phyloP scores from a whole-genome alignment of 2,888 invertebrate genomes.

The Mamestra brassicae region DNA sequence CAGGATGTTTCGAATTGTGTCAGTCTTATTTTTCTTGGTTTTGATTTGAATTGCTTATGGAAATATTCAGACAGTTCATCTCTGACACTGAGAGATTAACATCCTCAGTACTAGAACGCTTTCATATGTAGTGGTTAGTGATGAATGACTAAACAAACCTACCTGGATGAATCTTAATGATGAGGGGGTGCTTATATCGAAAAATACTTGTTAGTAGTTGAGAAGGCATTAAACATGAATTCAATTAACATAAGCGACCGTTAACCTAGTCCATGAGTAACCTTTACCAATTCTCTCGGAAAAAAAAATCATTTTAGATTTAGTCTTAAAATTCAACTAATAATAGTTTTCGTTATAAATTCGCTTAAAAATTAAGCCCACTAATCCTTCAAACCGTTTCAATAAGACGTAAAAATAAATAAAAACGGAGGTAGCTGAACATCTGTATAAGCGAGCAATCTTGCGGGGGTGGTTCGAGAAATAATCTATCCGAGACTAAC shows the following conservation, averaged over 20 bases:
- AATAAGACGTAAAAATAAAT: slow-evolving; percentile 73
- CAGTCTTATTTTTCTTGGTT: slow-evolving; percentile 33
- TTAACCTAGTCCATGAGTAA: not conserved
- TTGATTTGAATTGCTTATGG: not conserved
- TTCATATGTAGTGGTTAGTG: not conserved
- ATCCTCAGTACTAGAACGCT: not conserved
- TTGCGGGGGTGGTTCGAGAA: slow-evolving; percentile 90
- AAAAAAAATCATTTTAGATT: not conserved
- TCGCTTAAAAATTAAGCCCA: slow-evolving; percentile 59
- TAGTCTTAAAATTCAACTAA: not conserved
- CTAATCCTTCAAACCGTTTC: slow-evolving; percentile 73
- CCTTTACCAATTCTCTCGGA: not conserved
- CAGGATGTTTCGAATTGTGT: slow-evolving; percentile 76
- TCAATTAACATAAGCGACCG: too few relatives aligned
- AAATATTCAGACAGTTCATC: not conserved
- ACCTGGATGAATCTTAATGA: not conserved
- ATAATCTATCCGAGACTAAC: slow-evolving; percentile 89
- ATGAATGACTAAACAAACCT: not conserved
- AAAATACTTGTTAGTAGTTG: not conserved
- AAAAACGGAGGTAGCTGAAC: slow-evolving; percentile 75
- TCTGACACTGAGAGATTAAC: not conserved
- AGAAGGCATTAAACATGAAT: not conserved
- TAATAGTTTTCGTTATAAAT: slow-evolving; percentile 21
- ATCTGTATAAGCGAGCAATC: slow-evolving; percentile 90
- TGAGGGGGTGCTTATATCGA: not conserved